These are phyloP conservation scores for Koerneria pararmatus DNA, from an alignment of 2,888 invertebrate species.

Conservation along the genomic window DNA sequence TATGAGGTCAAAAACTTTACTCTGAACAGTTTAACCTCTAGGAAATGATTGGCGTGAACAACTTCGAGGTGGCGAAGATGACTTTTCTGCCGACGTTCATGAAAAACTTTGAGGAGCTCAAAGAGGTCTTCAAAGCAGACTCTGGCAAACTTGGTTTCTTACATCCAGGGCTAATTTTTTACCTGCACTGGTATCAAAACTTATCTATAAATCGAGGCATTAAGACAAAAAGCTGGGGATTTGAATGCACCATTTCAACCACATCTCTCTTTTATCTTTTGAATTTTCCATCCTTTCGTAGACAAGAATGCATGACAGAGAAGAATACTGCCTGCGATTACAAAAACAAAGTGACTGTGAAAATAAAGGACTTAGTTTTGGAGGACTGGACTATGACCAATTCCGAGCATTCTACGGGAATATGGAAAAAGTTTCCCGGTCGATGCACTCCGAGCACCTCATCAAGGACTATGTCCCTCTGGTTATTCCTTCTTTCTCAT, in stretches of 20 bases:
- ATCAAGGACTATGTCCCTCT: constrained; percentile 38
- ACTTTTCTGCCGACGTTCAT: constrained; percentile 1
- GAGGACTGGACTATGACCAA: constrained; percentile 37
- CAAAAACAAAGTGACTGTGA: too few relatives aligned
- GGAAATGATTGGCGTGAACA: constrained; percentile 19
- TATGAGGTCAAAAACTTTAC: not conserved
- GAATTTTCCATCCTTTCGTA: too few relatives aligned
- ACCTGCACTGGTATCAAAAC: too few relatives aligned
- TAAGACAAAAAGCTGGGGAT: too few relatives aligned
- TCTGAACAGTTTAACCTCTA: not conserved
- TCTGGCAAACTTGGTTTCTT: constrained; percentile 14
- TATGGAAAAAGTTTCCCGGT: constrained; percentile 34
- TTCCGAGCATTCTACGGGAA: constrained; percentile 36
- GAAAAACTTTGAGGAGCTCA: not conserved
- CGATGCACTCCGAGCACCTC: constrained; percentile 41
- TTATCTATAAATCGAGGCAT: too few relatives aligned
- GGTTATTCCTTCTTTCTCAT: constrained; percentile 15
- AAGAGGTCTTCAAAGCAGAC: constrained; percentile 19
- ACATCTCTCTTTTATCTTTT: too few relatives aligned
- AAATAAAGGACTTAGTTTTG: too few relatives aligned
- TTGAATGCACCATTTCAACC: too few relatives aligned
- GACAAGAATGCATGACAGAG: too few relatives aligned
- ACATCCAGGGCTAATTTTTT: too few relatives aligned
- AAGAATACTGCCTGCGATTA: too few relatives aligned
- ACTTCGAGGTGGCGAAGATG: constrained; percentile 4